Evolutionary conservation across 1,140 invertebrate species (phyloP).

Genomic region (Pseudachorutes palmiensis): DNA sequence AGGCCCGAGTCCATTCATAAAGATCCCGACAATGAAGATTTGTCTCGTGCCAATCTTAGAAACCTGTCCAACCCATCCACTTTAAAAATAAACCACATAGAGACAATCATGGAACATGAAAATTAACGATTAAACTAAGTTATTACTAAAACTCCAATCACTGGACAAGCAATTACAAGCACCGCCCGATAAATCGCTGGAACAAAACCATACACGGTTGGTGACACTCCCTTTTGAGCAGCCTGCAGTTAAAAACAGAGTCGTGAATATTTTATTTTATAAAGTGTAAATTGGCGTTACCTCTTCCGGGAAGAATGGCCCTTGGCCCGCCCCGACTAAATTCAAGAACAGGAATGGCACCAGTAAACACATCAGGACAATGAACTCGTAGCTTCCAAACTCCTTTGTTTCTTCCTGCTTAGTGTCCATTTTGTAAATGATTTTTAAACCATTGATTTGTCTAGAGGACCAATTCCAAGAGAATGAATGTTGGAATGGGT

Average conservation of each 20-base stretch:
- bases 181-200: neutral
- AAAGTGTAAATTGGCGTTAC: neutral
- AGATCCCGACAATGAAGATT: neutral
- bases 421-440: no score
- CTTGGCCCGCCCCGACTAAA: neutral
- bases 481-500: no score
- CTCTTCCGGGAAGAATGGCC: neutral
- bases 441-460: no score
- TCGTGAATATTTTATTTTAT: no score
- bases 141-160: neutral
- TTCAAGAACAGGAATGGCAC: neutral
- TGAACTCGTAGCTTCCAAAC: no score
- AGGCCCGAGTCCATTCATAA: neutral
- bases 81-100: neutral
- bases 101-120: neutral
- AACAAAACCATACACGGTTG: neutral
- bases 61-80: neutral
- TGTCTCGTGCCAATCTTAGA: neutral
- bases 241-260: no score
- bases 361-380: neutral
- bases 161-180: neutral
- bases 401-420: no score
- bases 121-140: neutral
- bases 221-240: neutral
- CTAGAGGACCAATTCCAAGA: no score